These are phyloP conservation scores for Epicampocera succincta DNA, from an alignment of 2,888 invertebrate species.

Conservation along the genomic window DNA sequence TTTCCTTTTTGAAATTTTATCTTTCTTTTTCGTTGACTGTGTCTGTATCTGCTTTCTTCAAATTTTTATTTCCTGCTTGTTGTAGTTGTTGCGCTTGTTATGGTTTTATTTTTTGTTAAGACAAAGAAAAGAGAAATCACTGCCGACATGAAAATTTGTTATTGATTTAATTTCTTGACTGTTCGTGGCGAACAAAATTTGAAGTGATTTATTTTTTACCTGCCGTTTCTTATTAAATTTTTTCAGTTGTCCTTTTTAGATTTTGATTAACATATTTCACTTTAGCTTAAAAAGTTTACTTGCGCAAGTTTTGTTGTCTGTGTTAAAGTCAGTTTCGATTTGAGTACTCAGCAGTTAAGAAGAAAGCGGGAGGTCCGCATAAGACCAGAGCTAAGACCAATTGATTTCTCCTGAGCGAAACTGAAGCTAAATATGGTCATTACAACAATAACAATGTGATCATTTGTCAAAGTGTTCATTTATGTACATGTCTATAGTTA, in stretches of 20 bases:
- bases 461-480: too few species aligned
- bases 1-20: slow-evolving; percentile 2
- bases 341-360: too few species aligned
- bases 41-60: slow-evolving; percentile 33
- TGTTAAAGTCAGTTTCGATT: too few species aligned
- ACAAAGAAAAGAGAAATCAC: slow-evolving; percentile 3
- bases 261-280: too few species aligned
- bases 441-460: too few species aligned
- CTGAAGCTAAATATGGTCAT: too few species aligned
- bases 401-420: too few species aligned
- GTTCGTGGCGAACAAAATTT: slow-evolving; percentile 37
- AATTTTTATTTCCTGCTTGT: slow-evolving; percentile 49
- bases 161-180: slow-evolving; percentile 44
- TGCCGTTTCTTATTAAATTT: neutral
- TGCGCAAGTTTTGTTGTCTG: too few species aligned
- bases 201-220: neutral
- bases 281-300: too few species aligned
- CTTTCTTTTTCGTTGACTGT: slow-evolving; percentile 20
- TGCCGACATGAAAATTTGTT: slow-evolving; percentile 41
- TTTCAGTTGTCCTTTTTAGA: neutral
- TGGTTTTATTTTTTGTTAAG: neutral
- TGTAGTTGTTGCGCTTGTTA: slow-evolving; percentile 50
- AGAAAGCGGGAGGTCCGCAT: too few species aligned
- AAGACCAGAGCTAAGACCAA: too few species aligned
- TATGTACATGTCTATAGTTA: too few species aligned